A percentile compares a stretch with the other conserved stretches of the same genome.
These are phyloP conservation scores for Acropternis orthonyx DNA, from an alignment of 2,797 vertebrate genomes.

Conservation along the genomic window DNA sequence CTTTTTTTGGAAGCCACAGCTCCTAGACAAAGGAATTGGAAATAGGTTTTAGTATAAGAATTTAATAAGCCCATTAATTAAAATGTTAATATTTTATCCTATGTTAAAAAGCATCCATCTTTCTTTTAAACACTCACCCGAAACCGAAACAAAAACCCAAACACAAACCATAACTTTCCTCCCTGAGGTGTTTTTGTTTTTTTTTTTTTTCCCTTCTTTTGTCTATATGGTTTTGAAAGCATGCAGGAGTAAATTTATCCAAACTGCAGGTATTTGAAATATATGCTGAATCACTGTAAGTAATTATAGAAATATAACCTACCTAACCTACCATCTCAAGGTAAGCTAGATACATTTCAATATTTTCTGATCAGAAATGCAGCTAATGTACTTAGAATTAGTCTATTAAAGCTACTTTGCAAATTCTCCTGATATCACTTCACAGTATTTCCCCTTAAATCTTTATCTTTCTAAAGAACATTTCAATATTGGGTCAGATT, in stretches of 20 bases:
- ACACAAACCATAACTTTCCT: background rate
- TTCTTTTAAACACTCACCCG: background rate
- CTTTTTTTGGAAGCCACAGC: background rate
- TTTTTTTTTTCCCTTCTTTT: background rate
- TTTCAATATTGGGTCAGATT: constrained; percentile 74
- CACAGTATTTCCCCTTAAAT: constrained; percentile 64
- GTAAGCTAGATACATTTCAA: constrained; percentile 17
- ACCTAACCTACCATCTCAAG: constrained; percentile 17
- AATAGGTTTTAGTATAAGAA: background rate
- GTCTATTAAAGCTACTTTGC: constrained; percentile 52
- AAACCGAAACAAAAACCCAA: background rate
- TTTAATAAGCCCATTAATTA: background rate
- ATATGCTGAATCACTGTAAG: constrained; percentile 17
- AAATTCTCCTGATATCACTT: constrained; percentile 70
- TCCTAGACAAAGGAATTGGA: background rate
- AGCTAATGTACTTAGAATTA: constrained; percentile 60
- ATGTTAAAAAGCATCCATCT: background rate
- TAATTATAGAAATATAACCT: constrained; percentile 34
- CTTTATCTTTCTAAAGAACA: constrained; percentile 62
- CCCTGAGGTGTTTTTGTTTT: background rate
- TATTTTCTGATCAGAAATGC: constrained; percentile 63
- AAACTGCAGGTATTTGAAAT: background rate
- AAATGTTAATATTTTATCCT: background rate
- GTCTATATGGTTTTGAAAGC: background rate
- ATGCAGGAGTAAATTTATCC: background rate